Base-by-base conservation (phyloP, 2,113 vertebrate species). In the Lophura nycthemera region DNA sequence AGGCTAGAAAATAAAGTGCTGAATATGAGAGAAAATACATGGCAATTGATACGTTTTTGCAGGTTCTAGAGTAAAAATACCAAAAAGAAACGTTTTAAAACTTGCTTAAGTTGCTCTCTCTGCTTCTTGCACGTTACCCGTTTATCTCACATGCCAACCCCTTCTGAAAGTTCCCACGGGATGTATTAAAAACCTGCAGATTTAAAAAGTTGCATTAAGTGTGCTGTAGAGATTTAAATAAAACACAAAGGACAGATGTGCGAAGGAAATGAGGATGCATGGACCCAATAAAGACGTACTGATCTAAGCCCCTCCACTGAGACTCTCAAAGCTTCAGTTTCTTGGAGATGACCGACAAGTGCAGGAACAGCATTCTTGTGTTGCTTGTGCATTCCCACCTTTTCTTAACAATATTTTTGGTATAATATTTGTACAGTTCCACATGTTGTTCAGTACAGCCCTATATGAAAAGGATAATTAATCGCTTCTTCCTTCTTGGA, bases 361-460 rank as follows among this genome's bases (percentile, higher is more conserved):
- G 97, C 97, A 97, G 97, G 97, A 97, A 95, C 97, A 95, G 97
- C 97, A 80, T 96, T 97, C 96, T 95, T 74, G 88, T 89, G 97
- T 96, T 97, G 97, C 97, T 97, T 96, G 97, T 92, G 97, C 96
- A 95, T 95, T 98, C 97, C 96, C 97, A 97, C 97, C 97, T 97
- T 97, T 96, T 95, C 97, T 97, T 86, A 97, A 93, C 97, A 97
- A 94, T 97, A 97, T 98, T 98, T 98, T 98, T 98, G 98, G 98
- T 98, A 98, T 98, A 97, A 95, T 98, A 97, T 98, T 98, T 98
- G 98, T 98, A 98, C 98, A 98, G 98, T 98, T 98, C 98, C 98
- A 98, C 98, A 97, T 97, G 97, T 98, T 98, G 97, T 98, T 98
- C 97, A 98, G 96, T 98, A 97, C 98, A 98, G 98, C 98, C 98